Percentiles rank a stretch among this genome's conserved stretches.
These are phyloP conservation scores for Asobara japonica DNA, from an alignment of 1,140 invertebrate species.

Conservation along the genomic window DNA sequence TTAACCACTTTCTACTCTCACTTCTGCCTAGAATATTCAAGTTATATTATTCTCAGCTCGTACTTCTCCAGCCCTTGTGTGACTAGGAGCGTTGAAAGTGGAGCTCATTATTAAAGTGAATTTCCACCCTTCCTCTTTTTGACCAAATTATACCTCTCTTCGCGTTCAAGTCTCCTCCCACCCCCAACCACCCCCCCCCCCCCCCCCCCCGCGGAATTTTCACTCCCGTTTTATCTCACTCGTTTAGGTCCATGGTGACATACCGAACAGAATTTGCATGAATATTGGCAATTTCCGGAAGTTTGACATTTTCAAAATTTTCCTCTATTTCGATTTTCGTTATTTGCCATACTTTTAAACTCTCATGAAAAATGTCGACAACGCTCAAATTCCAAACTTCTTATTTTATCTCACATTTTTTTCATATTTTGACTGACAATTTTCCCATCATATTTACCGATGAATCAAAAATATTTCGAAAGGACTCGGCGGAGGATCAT, in stretches of 20 bases:
- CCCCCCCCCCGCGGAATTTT: not conserved
- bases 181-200: too few relatives aligned
- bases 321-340: not conserved
- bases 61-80: not conserved
- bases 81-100: not conserved
- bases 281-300: not conserved
- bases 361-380: too few relatives aligned
- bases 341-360: too few relatives aligned
- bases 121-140: not conserved
- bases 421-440: too few relatives aligned
- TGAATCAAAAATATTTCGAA: too few relatives aligned
- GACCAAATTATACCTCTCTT: conserved; percentile 15
- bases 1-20: conserved; percentile 15
- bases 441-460: too few relatives aligned
- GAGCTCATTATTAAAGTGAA: conserved; percentile 23
- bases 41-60: conserved; percentile 28
- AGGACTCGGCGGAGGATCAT: too few relatives aligned
- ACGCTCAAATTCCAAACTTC: too few relatives aligned
- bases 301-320: not conserved
- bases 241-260: not conserved
- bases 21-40: conserved; percentile 5
- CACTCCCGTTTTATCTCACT: not conserved
- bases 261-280: not conserved
- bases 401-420: too few relatives aligned
- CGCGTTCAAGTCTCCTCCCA: not conserved